Conservation (phyloP, 1,140 invertebrate species). For the Diabrotica undecimpunctata region DNA sequence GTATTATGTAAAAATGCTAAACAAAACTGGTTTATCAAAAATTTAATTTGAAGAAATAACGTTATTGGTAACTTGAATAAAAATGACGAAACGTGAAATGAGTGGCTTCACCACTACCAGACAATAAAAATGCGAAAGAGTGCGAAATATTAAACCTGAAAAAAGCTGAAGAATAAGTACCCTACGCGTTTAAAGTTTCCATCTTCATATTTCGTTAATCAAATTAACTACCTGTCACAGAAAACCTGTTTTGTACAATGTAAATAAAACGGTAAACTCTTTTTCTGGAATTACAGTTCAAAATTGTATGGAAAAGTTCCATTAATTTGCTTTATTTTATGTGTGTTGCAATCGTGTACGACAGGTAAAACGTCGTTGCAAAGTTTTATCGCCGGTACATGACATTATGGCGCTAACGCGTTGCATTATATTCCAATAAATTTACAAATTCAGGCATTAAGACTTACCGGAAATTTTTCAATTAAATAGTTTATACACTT, state of each 20-base stretch:
- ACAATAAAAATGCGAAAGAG: too few species aligned
- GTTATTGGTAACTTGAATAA: background rate
- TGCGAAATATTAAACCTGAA: too few species aligned
- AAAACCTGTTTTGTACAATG: background rate
- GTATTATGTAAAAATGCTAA: background rate
- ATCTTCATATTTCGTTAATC: background rate
- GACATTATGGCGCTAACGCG: background rate
- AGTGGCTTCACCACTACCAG: too few species aligned
- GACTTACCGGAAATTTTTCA: conserved; percentile 6
- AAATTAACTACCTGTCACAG: conserved; percentile 1
- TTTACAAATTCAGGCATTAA: background rate
- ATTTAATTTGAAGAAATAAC: background rate
- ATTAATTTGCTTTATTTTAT: background rate
- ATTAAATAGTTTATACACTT: background rate
- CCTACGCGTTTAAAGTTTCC: too few species aligned
- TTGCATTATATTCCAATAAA: background rate
- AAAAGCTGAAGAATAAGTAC: too few species aligned
- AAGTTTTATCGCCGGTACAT: background rate
- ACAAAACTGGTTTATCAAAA: background rate
- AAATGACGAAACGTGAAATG: background rate
- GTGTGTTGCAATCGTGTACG: background rate
- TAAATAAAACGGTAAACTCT: background rate
- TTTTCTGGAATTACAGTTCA: background rate
- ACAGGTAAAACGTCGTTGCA: background rate
- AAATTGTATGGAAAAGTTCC: background rate